phyloP scores from a whole-genome alignment of 2,113 vertebrate species.

The Neomonachus schauinslandi region DNA sequence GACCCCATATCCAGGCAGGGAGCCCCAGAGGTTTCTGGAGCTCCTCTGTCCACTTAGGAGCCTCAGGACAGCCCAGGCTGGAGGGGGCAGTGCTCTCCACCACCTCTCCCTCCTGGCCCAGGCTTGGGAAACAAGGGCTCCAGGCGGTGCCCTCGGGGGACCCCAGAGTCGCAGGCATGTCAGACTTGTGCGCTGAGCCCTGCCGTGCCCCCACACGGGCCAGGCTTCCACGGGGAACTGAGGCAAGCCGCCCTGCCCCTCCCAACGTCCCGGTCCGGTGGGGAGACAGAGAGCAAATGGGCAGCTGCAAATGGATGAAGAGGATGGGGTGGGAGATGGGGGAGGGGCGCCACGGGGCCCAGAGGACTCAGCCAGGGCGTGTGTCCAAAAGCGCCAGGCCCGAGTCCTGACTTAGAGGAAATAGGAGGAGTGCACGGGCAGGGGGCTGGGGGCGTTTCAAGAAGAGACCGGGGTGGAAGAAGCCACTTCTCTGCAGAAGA shows the following conservation, averaged over 20 bases:
- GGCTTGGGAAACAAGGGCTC: background rate
- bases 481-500: background rate
- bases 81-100: background rate
- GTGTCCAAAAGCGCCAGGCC: background rate
- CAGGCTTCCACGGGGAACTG: background rate
- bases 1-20: background rate
- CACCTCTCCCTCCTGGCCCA: background rate
- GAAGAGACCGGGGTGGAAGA: background rate
- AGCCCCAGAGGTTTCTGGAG: background rate
- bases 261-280: background rate
- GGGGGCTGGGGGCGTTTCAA: accelerated
- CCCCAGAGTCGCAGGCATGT: too few relatives aligned
- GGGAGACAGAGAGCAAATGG: background rate
- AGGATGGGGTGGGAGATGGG: background rate
- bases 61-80: background rate
- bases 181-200: background rate
- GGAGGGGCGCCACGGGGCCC: accelerated
- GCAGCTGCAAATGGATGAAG: background rate
- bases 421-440: background rate
- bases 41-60: background rate
- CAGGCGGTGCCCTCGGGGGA: background rate
- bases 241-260: background rate
- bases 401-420: background rate
- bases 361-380: accelerated
- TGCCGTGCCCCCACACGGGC: accelerated